Evolutionary conservation across 2,113 vertebrate species (phyloP).

Genomic region (Ptilonorhynchus violaceus): DNA sequence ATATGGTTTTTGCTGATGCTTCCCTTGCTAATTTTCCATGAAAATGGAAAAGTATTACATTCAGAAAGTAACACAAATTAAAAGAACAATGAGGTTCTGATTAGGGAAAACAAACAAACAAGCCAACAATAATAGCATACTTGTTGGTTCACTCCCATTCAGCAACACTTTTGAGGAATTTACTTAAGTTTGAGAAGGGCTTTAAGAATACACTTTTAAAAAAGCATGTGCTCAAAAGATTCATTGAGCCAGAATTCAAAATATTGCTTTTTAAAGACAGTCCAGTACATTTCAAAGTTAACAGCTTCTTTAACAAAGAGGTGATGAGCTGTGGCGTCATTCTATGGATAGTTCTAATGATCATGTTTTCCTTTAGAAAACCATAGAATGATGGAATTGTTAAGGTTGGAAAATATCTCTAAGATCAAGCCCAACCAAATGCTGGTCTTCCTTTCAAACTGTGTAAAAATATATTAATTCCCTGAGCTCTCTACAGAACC

Average conservation of each 20-base stretch:
- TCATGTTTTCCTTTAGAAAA: not conserved
- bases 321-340: not conserved
- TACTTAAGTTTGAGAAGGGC: not conserved
- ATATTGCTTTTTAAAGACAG: not conserved
- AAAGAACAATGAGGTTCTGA: not conserved
- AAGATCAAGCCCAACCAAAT: not conserved
- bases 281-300: not conserved
- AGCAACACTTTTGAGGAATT: not conserved
- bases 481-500: not conserved
- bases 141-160: not conserved
- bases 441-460: not conserved
- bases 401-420: not conserved
- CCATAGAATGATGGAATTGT: not conserved
- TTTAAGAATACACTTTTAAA: not conserved
- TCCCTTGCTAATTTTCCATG: not conserved
- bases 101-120: not conserved
- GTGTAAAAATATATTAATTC: not conserved
- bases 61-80: not conserved
- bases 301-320: not conserved
- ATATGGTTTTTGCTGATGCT: not conserved
- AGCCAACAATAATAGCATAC: not conserved
- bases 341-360: not conserved
- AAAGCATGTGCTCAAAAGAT: not conserved
- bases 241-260: not conserved
- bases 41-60: not conserved